Conservation (phyloP, 2,113 vertebrate genomes). For the Paramisgurnus dabryanus region DNA sequence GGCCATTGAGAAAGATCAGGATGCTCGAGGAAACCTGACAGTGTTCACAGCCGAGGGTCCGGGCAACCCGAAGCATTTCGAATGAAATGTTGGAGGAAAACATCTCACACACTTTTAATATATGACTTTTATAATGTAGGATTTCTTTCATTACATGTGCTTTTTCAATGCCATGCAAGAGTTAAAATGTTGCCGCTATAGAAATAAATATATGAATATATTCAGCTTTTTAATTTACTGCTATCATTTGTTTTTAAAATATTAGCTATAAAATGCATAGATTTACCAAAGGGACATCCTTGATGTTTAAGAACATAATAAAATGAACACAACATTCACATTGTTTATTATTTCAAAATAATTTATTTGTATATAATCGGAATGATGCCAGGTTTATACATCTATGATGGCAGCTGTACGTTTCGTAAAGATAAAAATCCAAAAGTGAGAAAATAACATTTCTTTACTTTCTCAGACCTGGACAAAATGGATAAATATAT, state of each 20-base stretch:
- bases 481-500: constrained; percentile 97
- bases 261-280: too few relatives aligned
- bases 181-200: too few relatives aligned
- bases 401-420: constrained; percentile 71
- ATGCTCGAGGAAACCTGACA: constrained; percentile 81
- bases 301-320: background rate
- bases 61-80: constrained; percentile 62
- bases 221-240: too few relatives aligned
- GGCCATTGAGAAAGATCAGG: constrained; percentile 82
- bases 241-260: too few relatives aligned
- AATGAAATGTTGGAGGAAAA: constrained; percentile 53
- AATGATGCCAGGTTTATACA: constrained; percentile 77
- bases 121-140: too few relatives aligned
- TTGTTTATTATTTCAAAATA: constrained; percentile 75
- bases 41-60: constrained; percentile 59
- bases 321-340: background rate
- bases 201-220: too few relatives aligned
- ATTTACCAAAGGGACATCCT: too few relatives aligned
- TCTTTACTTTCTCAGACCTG: constrained; percentile 70
- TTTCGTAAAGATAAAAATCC: constrained; percentile 78
- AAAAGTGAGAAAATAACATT: constrained; percentile 67
- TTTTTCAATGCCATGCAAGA: too few relatives aligned
- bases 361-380: constrained; percentile 83
- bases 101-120: background rate
- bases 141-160: too few relatives aligned